Base-by-base conservation (phyloP, 2,113 vertebrate species). In the Willisornis vidua region DNA sequence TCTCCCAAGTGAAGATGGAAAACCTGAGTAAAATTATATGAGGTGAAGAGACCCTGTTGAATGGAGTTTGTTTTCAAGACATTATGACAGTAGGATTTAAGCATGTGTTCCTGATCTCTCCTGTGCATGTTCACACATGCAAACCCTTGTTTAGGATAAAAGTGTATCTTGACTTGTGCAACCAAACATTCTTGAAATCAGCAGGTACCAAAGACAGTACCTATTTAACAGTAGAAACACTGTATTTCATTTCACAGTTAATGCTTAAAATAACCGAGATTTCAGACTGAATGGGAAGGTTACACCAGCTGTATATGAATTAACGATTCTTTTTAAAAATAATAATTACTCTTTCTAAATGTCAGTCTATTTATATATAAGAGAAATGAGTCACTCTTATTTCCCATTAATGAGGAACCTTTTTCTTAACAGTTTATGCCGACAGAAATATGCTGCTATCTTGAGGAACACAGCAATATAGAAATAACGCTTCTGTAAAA, bases 401-500 rank as follows among this genome's bases (percentile, higher is more conserved):
- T 93, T 74, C 68, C 72, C 80, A 76, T 82, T 86, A 93, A 89
- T 84, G 81, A 90, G 57, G 71, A 94, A 62, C 23, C 12, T 16
- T 89, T 89, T 71, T 83, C 87, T 68, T 80, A 81, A 93, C 66
- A 49, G 79, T 73, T 93, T 93, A 83, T 55, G 90, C 78, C 1
- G 16, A 95, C 82, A 87, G 39, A 22, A 93, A 83, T 76, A 46
- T 33, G 78, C 41, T 66, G 90, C 66, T 67, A 15, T 80, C 57
- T 82, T 26, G 80, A 91, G 74, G 74, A 92, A 80, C 68, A 67
- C 67, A 55, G 90, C 66, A 73, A 89, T 51, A 85, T 57, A 94
- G 66, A 96, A 96, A 94, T 68, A 70, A 70, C 4, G 8, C 71
- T 97, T 95, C 94, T 90, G 81, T 91, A 96, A 92, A 96, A 97